phyloP scores from a whole-genome alignment of 1,140 invertebrate species.

The Himalopsyche phryganea region DNA sequence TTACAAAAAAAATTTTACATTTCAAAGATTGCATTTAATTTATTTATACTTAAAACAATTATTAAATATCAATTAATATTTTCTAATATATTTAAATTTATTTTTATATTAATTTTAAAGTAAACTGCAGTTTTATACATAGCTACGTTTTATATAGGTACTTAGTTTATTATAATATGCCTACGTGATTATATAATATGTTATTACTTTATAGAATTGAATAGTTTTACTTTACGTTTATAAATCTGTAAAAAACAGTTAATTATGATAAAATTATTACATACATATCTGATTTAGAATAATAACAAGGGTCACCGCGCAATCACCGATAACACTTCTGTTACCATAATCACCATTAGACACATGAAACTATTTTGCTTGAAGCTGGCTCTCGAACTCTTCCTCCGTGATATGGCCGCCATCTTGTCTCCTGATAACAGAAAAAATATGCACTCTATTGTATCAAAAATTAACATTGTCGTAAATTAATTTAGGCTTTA shows the following conservation, averaged over 20 bases:
- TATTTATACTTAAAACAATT: no score
- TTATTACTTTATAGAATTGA: neutral
- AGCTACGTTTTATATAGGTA: no score
- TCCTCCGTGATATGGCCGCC: slow-evolving; percentile 31
- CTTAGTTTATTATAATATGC: neutral
- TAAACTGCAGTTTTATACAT: no score
- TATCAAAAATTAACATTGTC: no score
- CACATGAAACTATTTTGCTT: slow-evolving; percentile 20
- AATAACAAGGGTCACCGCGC: slow-evolving; percentile 24
- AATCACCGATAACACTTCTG: slow-evolving; percentile 19
- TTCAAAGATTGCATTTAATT: no score
- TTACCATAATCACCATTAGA: slow-evolving; percentile 14
- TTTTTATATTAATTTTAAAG: no score
- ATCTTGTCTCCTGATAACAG: slow-evolving; percentile 30
- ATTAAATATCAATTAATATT: no score
- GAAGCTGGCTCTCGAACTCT: slow-evolving; percentile 29
- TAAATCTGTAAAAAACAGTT: neutral
- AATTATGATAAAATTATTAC: neutral
- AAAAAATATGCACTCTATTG: no score
- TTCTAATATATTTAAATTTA: no score
- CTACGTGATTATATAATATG: neutral
- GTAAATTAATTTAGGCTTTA: no score
- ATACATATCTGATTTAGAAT: no score
- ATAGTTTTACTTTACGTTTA: neutral
- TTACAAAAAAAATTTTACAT: no score